Evolutionary conservation across 2,113 vertebrate species (phyloP).

Genomic region (Neotoma lepida): DNA sequence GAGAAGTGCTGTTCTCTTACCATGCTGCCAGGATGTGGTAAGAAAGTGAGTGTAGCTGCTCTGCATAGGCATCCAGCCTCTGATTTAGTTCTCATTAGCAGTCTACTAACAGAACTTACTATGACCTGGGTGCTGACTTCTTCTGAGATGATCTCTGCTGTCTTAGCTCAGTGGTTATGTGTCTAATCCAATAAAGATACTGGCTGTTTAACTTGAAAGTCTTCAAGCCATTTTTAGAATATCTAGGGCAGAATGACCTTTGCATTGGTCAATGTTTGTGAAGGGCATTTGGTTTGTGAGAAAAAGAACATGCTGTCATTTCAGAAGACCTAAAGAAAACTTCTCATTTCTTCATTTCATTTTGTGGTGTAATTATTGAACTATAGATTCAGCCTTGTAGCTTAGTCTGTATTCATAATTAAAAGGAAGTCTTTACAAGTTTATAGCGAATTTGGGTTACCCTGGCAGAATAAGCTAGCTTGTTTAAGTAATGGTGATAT

Average conservation of each 20-base stretch:
- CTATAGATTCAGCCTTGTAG: background rate
- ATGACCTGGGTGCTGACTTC: constrained; percentile 8
- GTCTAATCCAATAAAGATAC: constrained; percentile 49
- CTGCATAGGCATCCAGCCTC: background rate
- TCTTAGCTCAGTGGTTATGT: constrained; percentile 28
- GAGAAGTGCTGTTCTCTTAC: background rate
- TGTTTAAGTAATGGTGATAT: constrained; percentile 18
- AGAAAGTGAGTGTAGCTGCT: background rate
- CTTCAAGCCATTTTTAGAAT: constrained; percentile 60
- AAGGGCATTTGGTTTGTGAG: constrained; percentile 48
- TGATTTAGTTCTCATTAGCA: background rate
- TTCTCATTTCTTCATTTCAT: background rate
- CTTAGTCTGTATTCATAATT: background rate
- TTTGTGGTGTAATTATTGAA: background rate
- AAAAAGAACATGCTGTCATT: constrained; percentile 40
- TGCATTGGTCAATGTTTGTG: constrained; percentile 43
- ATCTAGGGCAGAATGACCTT: constrained; percentile 51
- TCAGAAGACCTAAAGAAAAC: background rate
- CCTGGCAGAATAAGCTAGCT: background rate
- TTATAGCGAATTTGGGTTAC: background rate
- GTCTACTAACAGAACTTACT: background rate
- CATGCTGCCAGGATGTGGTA: background rate
- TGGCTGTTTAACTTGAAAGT: constrained; percentile 26
- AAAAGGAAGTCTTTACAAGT: background rate
- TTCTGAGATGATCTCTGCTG: constrained; percentile 32